These are phyloP conservation scores for Fopius arisanus DNA, from an alignment of 1,140 invertebrate genomes.

Conservation along the genomic window DNA sequence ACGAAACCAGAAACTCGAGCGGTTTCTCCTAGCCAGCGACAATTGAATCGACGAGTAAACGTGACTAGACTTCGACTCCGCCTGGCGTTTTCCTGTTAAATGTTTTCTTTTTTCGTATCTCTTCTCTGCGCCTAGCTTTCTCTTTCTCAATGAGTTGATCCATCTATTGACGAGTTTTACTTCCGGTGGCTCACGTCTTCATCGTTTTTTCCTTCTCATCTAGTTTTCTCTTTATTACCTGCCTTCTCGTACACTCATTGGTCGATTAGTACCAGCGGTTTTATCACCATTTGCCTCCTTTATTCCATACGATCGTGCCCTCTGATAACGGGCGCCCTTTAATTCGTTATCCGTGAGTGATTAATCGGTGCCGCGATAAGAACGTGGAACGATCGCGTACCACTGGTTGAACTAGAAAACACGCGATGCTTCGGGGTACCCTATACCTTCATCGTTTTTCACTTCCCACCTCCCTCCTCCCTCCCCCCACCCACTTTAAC, in stretches of 20 bases:
- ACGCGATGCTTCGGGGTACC: constrained; percentile 21
- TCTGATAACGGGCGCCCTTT: constrained; percentile 22
- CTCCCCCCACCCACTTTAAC: neutral
- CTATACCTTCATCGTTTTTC: constrained; percentile 9
- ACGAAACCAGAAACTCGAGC: constrained; percentile 27
- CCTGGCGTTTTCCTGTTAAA: neutral
- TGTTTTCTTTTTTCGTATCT: neutral
- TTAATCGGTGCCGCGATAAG: constrained; percentile 29
- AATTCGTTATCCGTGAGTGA: constrained; percentile 31
- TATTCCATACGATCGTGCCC: constrained; percentile 16
- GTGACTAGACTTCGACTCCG: constrained; percentile 20
- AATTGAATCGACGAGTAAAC: constrained; percentile 27
- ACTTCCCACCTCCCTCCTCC: neutral
- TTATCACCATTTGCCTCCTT: constrained; percentile 31
- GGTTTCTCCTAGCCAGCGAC: constrained; percentile 26
- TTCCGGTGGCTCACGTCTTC: constrained; percentile 1
- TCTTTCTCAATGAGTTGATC: neutral
- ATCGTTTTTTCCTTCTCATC: neutral
- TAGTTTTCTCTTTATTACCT: constrained; percentile 5
- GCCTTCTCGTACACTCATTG: constrained; percentile 9
- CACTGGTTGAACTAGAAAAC: constrained; percentile 23
- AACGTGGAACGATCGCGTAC: constrained; percentile 23
- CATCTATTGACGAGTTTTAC: constrained; percentile 9
- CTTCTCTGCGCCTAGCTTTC: neutral
- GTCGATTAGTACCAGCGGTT: constrained; percentile 28